Evolutionary conservation across 2,888 invertebrate genomes (phyloP).

Genomic region (Tridacna crocea): DNA sequence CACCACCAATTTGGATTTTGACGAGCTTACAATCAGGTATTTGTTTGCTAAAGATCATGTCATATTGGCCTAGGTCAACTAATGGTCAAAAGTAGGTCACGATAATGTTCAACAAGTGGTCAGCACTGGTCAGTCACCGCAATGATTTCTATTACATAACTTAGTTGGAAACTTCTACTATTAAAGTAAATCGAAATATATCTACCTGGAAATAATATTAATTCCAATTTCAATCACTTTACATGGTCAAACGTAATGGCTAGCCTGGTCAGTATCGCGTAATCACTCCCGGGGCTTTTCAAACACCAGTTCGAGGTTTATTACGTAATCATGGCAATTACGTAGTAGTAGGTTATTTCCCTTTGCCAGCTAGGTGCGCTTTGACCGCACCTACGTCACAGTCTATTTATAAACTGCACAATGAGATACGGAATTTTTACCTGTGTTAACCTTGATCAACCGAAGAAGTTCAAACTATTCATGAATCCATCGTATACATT

Average conservation of each 20-base stretch:
- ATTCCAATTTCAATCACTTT: conserved; percentile 31
- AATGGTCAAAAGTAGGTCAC: conserved; percentile 64
- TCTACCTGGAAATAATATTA: conserved; percentile 21
- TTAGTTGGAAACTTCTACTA: not conserved
- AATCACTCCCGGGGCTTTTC: conserved; percentile 54
- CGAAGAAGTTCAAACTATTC: too few species aligned
- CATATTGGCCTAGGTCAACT: conserved; percentile 62
- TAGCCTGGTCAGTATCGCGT: conserved; percentile 49
- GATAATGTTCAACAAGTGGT: conserved; percentile 60
- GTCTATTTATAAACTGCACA: too few species aligned
- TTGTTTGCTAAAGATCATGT: conserved; percentile 50
- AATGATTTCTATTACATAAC: conserved; percentile 11
- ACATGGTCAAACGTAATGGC: conserved; percentile 49
- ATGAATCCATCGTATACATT: too few species aligned
- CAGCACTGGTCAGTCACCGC: conserved; percentile 31
- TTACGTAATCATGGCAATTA: conserved; percentile 61
- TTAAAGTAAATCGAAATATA: conserved; percentile 4
- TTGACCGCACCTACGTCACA: conserved; percentile 7
- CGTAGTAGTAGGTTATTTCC: conserved; percentile 51
- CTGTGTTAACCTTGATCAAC: too few species aligned
- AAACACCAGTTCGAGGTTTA: conserved; percentile 64
- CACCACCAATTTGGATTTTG: not conserved
- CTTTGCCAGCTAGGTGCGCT: conserved; percentile 41
- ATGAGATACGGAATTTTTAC: too few species aligned
- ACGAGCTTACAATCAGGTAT: conserved; percentile 13